Evolutionary conservation across 2,888 invertebrate species (phyloP).

Genomic region (Stictocephala bisonia): DNA sequence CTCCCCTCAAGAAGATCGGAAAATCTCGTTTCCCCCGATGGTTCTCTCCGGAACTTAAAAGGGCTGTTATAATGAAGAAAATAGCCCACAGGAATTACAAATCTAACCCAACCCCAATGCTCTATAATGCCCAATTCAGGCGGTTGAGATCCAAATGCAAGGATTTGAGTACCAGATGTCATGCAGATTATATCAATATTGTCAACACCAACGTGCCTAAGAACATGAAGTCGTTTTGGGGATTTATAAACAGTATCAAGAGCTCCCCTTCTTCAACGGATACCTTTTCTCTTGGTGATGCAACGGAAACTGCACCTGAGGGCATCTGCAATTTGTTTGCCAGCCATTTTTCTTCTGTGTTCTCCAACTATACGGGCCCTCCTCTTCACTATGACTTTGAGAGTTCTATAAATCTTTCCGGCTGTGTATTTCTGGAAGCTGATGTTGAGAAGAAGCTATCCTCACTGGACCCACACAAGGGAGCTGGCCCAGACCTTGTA

Average conservation of each 20-base stretch:
- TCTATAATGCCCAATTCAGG: not conserved
- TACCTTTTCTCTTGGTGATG: no score
- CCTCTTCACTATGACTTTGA: no score
- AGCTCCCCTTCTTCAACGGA: no score
- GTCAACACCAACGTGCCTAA: not conserved
- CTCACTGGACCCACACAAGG: no score
- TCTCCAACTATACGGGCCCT: no score
- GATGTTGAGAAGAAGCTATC: no score
- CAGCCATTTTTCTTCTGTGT: no score
- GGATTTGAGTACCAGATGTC: conserved; percentile 1
- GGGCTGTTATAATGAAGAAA: not conserved
- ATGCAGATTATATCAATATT: not conserved
- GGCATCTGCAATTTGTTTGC: no score
- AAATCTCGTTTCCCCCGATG: conserved; percentile 7
- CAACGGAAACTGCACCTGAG: no score
- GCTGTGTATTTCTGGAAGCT: no score
- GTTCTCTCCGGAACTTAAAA: conserved; percentile 14
- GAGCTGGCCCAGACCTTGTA: no score
- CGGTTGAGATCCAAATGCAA: not conserved
- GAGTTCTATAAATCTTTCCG: no score
- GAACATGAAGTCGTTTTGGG: conserved; percentile 19
- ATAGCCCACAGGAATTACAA: conserved; percentile 3
- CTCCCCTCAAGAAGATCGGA: not conserved
- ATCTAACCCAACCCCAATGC: not conserved
- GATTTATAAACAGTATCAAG: conserved; percentile 2